Percentiles rank a stretch among this genome's conserved stretches.
These are phyloP conservation scores for Poecilia gillii DNA, from an alignment of 2,797 vertebrate species.

Conservation along the genomic window DNA sequence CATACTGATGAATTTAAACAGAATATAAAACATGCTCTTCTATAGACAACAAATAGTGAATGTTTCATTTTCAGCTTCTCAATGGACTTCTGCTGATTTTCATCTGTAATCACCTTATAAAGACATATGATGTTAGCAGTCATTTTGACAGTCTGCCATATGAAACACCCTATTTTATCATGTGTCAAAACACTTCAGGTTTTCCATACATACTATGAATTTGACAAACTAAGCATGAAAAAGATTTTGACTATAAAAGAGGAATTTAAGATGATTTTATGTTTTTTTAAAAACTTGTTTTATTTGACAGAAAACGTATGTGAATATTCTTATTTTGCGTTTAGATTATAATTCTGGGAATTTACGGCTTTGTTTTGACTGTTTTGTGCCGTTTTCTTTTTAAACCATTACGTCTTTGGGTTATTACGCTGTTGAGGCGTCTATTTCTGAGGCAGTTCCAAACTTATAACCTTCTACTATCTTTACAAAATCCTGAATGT, in stretches of 20 bases:
- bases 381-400: background rate
- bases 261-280: conserved; percentile 2
- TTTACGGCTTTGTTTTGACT: background rate
- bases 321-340: background rate
- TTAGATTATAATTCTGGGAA: background rate
- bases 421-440: background rate
- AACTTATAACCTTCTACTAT: background rate
- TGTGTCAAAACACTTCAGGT: conserved; percentile 23
- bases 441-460: background rate
- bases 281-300: background rate
- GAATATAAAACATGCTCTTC: conserved; percentile 37
- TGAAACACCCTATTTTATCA: conserved; percentile 25
- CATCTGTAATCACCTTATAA: conserved; percentile 39
- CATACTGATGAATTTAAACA: conserved; percentile 37
- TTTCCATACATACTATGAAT: conserved; percentile 20
- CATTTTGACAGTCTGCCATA: conserved; percentile 25
- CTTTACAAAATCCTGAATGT: background rate
- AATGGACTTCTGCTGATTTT: conserved; percentile 43
- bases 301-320: background rate
- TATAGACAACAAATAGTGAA: conserved; percentile 39
- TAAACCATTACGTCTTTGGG: background rate
- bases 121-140: conserved; percentile 38
- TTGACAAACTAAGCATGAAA: conserved; percentile 33
- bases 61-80: conserved; percentile 30
- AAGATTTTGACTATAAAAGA: conserved; percentile 3